Base-by-base conservation (phyloP, 2,888 invertebrate species). In the Lutraria lutraria region DNA sequence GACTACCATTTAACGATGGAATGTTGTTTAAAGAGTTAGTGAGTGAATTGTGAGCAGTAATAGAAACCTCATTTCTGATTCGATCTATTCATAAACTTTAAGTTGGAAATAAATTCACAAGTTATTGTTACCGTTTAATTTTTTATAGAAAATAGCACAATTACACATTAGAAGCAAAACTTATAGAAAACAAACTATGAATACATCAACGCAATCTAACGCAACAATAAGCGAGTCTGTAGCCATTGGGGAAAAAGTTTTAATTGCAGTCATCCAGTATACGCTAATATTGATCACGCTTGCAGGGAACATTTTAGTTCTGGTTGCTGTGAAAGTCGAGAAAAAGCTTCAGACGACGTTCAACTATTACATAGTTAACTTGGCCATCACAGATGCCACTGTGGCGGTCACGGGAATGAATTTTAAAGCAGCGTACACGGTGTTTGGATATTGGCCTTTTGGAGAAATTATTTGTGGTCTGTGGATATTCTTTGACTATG, bases 401-500 rank as follows among this genome's bases (percentile, higher is more conserved):
- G 96, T 96, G 3, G 96, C 95, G 0, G 86, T 95, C 10, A 94
- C 94, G 8, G 96, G 96, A 12, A 96, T 96, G 96, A 94, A 94
- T 31, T 95, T 96, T 85, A 96, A 96, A 90, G 95, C 96, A 12
- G 90, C 95, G 29, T 93, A 95, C 89, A 94, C 94, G 72, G 88
- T 96, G 3, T 94, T 96, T 29, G 96, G 96, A 13, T 95, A 96
- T 88, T 96, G 96, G 95, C 96, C 96, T 2, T 96, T 96, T 90
- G 95, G 95, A 10, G 90, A 91, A 85, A 92, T 96, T 81, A 91
- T 96, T 91, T 96, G 96, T 85, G 95, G 95, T 4, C 89, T 96
- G 31, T 96, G 96, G 96, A 95, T 96, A 72, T 96, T 96, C 93
- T 96, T 94, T 90, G 96, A 96, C 90, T 96, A 96, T 90, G 96